Evolutionary conservation across 2,113 vertebrate species (phyloP), one percentile per base, ranked within the genome.

Genomic region (Origma solitaria): DNA sequence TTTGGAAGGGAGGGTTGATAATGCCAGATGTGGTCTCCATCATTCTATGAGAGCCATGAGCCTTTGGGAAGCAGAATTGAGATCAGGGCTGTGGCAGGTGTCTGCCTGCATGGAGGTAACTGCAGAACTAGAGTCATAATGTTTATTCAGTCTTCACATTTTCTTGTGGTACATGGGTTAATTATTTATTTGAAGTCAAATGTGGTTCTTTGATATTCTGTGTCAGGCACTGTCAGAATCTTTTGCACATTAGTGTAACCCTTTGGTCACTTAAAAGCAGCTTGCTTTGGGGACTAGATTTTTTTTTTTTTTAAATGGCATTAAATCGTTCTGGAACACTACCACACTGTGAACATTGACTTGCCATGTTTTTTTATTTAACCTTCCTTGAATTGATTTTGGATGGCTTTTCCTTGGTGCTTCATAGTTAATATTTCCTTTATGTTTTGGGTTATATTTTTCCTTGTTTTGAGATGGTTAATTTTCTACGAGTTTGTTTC

Each of bases 201-300:
- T 15, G 11, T 37, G 7, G 1, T 24, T 65, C 21, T 95, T 56
- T 7, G 1, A 0, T 85, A 7, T 73, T 89, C 24, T 65, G 12
- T 68, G 31, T 60, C 11, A 50, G 68, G 11, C 7, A 18, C 23
- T 81, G 33, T 77, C n/a, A 51, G 57, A 64, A 62, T 45, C 9
- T 24, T 0, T 50, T 64, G 10, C 35, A 33, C 0, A 0, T 58
- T 61, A 56, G 11, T 4, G 1, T 37, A 72, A 50, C 5, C 12
- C 2, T 94, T 66, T 6, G 5, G 18, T 87, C 10, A 16, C 20
- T 40, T 76, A 44, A 71, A 64, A 71, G 6, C 15, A 79, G 14
- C 33, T 88, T 1, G 14, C 23, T 90, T 72, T 37, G 13, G 24
- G 45, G 12, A 22, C 13, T 72, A 56, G 11, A 6, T 49, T 45